A percentile compares a stretch with the other conserved stretches of the same genome.
Evolutionary conservation across 2,888 invertebrate genomes (phyloP).

Genomic region (Neoascia interrupta): DNA sequence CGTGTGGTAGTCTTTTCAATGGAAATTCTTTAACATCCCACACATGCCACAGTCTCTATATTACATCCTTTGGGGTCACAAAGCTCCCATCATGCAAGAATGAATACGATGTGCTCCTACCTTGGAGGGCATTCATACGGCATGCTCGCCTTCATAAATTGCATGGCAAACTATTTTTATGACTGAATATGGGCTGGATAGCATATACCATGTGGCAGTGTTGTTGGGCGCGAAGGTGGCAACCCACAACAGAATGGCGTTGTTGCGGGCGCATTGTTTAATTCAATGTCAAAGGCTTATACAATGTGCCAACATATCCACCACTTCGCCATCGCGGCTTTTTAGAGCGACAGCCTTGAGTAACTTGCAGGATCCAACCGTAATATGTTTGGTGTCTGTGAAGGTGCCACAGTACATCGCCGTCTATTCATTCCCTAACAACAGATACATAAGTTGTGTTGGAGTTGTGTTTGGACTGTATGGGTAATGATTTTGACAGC

Average conservation of each 20-base stretch:
- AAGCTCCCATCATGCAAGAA: slow-evolving; percentile 14
- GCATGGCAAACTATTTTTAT: slow-evolving; percentile 37
- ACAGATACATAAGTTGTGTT: background rate
- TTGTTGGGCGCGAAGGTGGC: background rate
- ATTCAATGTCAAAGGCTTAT: slow-evolving; percentile 54
- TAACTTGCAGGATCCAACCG: slow-evolving; percentile 6
- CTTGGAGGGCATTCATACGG: slow-evolving; percentile 11
- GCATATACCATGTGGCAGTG: background rate
- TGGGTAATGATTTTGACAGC: slow-evolving; percentile 43
- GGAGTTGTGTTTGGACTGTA: slow-evolving; percentile 15
- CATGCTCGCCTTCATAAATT: slow-evolving; percentile 32
- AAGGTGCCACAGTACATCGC: background rate
- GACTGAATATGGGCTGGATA: slow-evolving; percentile 21
- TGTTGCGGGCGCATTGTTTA: slow-evolving; percentile 43
- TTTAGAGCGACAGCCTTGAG: slow-evolving; percentile 36
- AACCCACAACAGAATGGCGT: slow-evolving; percentile 8
- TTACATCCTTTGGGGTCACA: slow-evolving; percentile 1
- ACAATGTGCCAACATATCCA: slow-evolving; percentile 19
- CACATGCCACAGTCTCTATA: background rate
- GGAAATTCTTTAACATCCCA: slow-evolving; percentile 15
- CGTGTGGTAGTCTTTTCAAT: background rate
- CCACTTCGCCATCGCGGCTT: background rate
- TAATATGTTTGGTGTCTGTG: background rate
- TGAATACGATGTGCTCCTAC: background rate
- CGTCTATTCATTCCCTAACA: background rate